These are phyloP conservation scores for Chiropotes sagulatus DNA, from an alignment of 2,797 vertebrate species.

Conservation along the genomic window DNA sequence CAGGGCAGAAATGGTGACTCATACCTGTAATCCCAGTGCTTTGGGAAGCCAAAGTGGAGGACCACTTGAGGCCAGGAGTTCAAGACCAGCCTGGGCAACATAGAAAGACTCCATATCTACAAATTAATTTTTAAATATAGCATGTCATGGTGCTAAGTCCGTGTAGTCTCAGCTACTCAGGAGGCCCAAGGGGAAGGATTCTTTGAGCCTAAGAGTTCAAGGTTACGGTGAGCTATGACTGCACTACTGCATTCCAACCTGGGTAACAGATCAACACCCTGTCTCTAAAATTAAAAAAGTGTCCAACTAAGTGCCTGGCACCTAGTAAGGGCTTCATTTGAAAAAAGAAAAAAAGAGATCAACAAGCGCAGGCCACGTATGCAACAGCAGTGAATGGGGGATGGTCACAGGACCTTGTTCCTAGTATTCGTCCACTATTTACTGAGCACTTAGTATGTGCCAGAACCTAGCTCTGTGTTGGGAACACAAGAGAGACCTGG, in stretches of 20 bases:
- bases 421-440: neutral
- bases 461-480: neutral
- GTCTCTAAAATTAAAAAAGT: neutral
- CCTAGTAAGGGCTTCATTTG: neutral
- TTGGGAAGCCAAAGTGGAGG: neutral
- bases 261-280: neutral
- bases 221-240: neutral
- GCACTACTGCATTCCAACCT: neutral
- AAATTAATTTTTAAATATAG: neutral
- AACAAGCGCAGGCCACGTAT: fast-evolving
- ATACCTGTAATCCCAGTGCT: neutral
- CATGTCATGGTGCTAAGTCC: neutral
- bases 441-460: neutral
- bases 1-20: neutral
- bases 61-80: neutral
- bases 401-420: neutral
- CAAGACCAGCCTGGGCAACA: neutral
- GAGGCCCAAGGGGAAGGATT: neutral
- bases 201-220: neutral
- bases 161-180: neutral
- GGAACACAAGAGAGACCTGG: neutral
- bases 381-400: neutral
- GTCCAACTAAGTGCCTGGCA: neutral
- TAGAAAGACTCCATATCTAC: neutral
- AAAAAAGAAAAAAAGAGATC: neutral